Conservation (phyloP, 2,888 invertebrate genomes). For the Dioctria rufipes region DNA sequence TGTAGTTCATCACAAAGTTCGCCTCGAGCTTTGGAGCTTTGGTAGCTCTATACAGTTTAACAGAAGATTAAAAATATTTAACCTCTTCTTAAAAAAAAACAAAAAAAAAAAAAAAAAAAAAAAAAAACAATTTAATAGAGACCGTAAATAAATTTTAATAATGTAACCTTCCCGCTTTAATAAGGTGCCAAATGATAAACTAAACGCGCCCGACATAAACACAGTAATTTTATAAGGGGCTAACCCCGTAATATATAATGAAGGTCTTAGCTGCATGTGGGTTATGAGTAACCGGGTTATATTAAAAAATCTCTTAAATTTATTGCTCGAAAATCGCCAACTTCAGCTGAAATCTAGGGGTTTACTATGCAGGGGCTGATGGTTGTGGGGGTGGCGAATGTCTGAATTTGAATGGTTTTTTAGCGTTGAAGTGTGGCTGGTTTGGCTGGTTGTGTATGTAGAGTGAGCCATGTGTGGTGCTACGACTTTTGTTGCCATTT, state of each 20-base stretch:
- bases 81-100: too few relatives aligned
- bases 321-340: slow-evolving; percentile 50
- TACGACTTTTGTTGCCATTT: slow-evolving; percentile 45
- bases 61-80: too few relatives aligned
- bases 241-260: slow-evolving; percentile 7
- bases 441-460: too few relatives aligned
- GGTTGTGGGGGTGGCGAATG: neutral
- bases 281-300: slow-evolving; percentile 24
- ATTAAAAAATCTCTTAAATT: slow-evolving; percentile 44
- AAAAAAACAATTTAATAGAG: neutral
- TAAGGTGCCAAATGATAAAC: slow-evolving; percentile 40
- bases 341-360: slow-evolving; percentile 24
- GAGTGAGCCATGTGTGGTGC: neutral
- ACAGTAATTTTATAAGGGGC: slow-evolving; percentile 8
- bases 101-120: too few relatives aligned
- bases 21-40: too few relatives aligned
- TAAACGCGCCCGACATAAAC: slow-evolving; percentile 15
- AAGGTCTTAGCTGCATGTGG: slow-evolving; percentile 25
- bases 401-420: slow-evolving; percentile 32
- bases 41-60: too few relatives aligned
- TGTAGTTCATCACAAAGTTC: too few relatives aligned
- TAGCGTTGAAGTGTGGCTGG: slow-evolving; percentile 24
- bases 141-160: slow-evolving; percentile 31
- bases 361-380: neutral
- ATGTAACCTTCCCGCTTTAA: slow-evolving; percentile 9